These are phyloP conservation scores for Harlomillsia oculata DNA, from an alignment of 1,140 invertebrate species.

Conservation along the genomic window DNA sequence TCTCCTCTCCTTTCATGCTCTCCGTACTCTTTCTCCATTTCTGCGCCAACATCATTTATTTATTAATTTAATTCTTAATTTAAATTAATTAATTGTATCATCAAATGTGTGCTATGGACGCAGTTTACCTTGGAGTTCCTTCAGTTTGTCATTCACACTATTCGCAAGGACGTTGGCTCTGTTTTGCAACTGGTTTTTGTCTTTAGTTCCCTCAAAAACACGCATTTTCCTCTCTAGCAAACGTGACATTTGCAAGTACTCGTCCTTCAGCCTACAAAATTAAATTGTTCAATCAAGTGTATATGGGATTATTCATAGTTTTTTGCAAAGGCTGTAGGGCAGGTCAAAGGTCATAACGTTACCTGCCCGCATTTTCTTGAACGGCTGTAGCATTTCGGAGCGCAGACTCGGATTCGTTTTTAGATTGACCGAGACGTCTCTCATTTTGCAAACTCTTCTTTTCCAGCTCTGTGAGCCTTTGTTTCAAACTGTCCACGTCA, in stretches of 20 bases:
- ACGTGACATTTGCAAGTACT: conserved; percentile 52
- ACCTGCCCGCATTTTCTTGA: conserved; percentile 42
- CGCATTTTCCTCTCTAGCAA: conserved; percentile 51
- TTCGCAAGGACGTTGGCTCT: conserved; percentile 64
- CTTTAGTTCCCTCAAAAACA: conserved; percentile 55
- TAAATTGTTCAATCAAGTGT: neutral
- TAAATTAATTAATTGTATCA: neutral
- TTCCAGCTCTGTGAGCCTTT: conserved; percentile 58
- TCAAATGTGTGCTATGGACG: no score
- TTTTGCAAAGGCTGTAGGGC: no score
- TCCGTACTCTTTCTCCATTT: conserved; percentile 45
- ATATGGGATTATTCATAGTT: neutral
- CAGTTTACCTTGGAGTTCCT: conserved; percentile 53
- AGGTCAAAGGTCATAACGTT: no score
- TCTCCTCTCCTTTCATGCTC: conserved; percentile 43
- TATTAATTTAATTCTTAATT: neutral
- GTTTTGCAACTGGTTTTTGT: conserved; percentile 59
- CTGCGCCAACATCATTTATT: no score
- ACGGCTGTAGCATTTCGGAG: conserved; percentile 49
- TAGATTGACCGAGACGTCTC: conserved; percentile 50
- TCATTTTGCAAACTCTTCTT: conserved; percentile 67
- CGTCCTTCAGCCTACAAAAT: conserved; percentile 43
- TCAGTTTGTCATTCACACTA: conserved; percentile 62
- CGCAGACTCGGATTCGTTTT: conserved; percentile 47
- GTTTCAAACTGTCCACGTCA: conserved; percentile 56